Percentiles rank a stretch among this genome's conserved stretches.
Evolutionary conservation across 2,113 vertebrate species (phyloP).

Genomic region (Chelonoidis abingdonii): DNA sequence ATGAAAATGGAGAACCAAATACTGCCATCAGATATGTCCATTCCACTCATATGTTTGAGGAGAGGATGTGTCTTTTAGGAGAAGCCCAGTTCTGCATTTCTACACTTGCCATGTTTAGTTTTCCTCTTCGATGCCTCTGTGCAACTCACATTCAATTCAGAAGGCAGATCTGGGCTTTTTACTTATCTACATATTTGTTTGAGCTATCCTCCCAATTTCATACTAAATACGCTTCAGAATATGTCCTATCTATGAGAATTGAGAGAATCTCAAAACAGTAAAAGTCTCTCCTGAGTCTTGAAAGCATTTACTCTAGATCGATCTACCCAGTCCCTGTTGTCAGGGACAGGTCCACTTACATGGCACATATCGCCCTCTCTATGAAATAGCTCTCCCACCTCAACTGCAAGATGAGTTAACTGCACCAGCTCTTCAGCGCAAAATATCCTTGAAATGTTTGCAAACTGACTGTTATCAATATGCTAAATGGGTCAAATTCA

Average conservation of each 20-base stretch:
- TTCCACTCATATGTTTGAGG: neutral
- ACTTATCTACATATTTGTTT: neutral
- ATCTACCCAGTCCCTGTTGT: neutral
- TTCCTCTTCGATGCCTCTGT: neutral
- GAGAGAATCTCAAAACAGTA: neutral
- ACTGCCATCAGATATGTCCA: neutral
- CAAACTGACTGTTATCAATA: neutral
- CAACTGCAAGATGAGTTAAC: neutral
- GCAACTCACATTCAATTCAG: neutral
- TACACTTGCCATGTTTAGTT: neutral
- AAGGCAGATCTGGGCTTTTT: neutral
- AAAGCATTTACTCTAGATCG: slow-evolving; percentile 32
- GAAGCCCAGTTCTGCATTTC: neutral
- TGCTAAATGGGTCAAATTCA: neutral
- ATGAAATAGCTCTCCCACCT: neutral
- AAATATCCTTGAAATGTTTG: neutral
- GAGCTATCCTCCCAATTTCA: neutral
- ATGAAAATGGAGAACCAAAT: neutral
- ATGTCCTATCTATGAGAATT: neutral
- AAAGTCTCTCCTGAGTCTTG: neutral
- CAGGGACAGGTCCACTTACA: neutral
- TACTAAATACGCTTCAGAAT: neutral
- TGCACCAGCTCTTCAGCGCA: neutral
- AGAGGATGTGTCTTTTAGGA: neutral
- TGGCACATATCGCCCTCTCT: neutral